Conservation (phyloP, 2,797 vertebrate genomes). For the Perodicticus potto region DNA sequence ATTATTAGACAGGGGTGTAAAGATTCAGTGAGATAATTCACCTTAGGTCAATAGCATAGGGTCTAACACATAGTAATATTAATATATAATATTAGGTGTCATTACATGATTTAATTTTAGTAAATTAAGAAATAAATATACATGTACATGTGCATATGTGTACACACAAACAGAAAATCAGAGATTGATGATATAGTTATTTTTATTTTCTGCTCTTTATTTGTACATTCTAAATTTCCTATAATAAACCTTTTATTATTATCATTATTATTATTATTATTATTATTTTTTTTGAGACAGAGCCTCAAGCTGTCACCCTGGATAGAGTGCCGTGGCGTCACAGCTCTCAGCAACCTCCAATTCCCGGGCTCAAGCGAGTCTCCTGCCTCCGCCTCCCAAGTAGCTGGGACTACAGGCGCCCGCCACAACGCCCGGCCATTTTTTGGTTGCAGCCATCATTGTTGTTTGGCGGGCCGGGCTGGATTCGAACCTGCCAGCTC, state of each 20-base stretch:
- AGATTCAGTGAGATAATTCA: constrained; percentile 23
- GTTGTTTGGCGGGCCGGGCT: too few relatives aligned
- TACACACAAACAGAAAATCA: not conserved
- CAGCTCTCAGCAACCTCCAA: too few relatives aligned
- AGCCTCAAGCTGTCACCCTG: too few relatives aligned
- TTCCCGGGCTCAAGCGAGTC: too few relatives aligned
- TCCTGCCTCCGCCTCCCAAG: too few relatives aligned
- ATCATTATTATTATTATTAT: too few relatives aligned
- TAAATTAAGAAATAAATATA: constrained; percentile 1
- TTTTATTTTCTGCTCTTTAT: constrained; percentile 33
- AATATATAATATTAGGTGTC: not conserved
- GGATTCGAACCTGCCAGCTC: too few relatives aligned
- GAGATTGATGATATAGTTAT: not conserved
- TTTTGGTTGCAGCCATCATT: too few relatives aligned
- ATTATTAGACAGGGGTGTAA: not conserved
- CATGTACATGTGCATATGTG: not conserved
- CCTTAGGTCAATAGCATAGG: not conserved
- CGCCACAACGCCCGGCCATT: too few relatives aligned
- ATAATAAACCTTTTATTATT: not conserved
- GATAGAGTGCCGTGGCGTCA: too few relatives aligned
- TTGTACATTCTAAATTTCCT: constrained; percentile 29
- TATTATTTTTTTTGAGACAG: not conserved
- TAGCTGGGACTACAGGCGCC: too few relatives aligned
- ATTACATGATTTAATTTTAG: constrained; percentile 35
- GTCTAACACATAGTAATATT: not conserved